These are phyloP conservation scores for Rafetus swinhoei DNA, from an alignment of 2,113 vertebrate species.

Conservation along the genomic window DNA sequence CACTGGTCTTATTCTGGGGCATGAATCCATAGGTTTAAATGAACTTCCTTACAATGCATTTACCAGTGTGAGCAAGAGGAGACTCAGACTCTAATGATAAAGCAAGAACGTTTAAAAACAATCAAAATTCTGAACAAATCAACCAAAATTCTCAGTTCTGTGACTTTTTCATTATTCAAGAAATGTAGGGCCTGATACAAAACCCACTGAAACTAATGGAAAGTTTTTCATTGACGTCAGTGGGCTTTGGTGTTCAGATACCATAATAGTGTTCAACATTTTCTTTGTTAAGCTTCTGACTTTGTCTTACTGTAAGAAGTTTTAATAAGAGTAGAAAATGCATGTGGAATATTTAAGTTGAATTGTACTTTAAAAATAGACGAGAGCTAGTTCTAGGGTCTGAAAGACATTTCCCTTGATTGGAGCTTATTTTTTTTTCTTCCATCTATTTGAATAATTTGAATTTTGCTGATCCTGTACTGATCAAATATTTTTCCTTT, in stretches of 20 bases:
- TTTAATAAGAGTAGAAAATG: background rate
- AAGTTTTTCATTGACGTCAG: background rate
- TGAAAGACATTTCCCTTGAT: background rate
- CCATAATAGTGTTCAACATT: background rate
- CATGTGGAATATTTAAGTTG: background rate
- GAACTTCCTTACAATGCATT: background rate
- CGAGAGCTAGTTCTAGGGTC: background rate
- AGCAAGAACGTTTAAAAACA: background rate
- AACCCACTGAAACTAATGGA: background rate
- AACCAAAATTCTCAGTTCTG: background rate
- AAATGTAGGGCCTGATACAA: background rate
- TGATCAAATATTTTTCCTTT: constrained; percentile 5
- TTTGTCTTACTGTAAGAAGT: background rate
- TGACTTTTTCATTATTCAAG: background rate
- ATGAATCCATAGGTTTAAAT: background rate
- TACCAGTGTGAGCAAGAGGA: background rate
- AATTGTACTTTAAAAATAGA: background rate
- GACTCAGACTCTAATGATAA: background rate
- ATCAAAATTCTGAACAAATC: background rate
- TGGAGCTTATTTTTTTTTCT: background rate
- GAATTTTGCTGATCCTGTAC: background rate
- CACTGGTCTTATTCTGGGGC: background rate
- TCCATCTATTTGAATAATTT: background rate
- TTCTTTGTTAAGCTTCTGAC: background rate
- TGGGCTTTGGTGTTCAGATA: background rate